phyloP scores from a whole-genome alignment of 37 sponge, comb jelly and placozoan genomes.

The Agelas oroides region DNA sequence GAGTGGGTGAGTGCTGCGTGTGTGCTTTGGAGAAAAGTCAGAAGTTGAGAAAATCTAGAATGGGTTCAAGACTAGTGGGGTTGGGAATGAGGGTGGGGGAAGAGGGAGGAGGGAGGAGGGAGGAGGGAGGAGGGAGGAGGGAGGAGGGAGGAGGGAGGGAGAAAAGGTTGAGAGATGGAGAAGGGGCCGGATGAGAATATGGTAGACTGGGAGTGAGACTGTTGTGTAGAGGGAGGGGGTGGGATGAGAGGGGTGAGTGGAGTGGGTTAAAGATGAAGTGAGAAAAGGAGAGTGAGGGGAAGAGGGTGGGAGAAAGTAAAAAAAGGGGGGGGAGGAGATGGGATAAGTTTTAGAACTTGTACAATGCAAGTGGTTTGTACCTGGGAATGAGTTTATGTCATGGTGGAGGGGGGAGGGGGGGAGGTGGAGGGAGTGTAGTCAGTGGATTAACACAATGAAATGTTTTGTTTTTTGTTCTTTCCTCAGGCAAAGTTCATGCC shows the following conservation, averaged over 20 bases:
- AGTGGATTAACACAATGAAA: too few relatives aligned
- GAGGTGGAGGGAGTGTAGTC: background rate
- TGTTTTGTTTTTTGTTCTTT: background rate
- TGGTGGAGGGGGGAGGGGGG: background rate
- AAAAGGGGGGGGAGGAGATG: too few relatives aligned
- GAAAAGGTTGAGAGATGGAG: conserved; percentile 1
- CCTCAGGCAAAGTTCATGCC: conserved; percentile 93
- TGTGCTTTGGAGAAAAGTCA: too few relatives aligned
- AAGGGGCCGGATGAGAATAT: too few relatives aligned
- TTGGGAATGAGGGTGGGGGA: too few relatives aligned
- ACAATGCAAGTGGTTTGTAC: background rate
- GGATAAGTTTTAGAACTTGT: too few relatives aligned
- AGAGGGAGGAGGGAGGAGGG: too few relatives aligned
- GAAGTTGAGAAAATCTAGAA: too few relatives aligned
- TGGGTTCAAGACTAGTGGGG: too few relatives aligned
- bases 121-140: too few relatives aligned
- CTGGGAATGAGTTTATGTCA: background rate
- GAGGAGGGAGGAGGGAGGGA: conserved; percentile 21
- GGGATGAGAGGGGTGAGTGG: background rate
- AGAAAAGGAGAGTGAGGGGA: conserved; percentile 6
- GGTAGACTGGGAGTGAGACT: too few relatives aligned
- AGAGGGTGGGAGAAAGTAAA: conserved; percentile 6
- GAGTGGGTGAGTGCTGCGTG: too few relatives aligned
- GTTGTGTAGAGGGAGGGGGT: conserved; percentile 3
- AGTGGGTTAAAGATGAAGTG: background rate